These are phyloP conservation scores for Eristalinus aeneus DNA, from an alignment of 2,888 invertebrate genomes.

Conservation along the genomic window DNA sequence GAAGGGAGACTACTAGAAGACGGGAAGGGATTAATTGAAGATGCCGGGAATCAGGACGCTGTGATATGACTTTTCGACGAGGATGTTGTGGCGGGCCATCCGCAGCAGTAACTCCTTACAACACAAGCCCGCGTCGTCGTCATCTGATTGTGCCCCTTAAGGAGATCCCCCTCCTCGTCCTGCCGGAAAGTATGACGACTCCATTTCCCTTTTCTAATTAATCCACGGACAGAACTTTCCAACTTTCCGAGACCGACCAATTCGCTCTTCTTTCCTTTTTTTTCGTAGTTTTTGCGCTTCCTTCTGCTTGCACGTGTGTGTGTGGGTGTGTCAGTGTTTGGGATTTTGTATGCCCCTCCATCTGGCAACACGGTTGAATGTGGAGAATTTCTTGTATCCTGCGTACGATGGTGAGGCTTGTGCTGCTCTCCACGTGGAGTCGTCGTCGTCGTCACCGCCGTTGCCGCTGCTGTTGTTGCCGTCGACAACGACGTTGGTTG, in stretches of 20 bases:
- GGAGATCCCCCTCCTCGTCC: not conserved
- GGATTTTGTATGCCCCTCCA: not conserved
- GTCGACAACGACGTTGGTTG: not conserved
- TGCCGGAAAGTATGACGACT: slow-evolving; percentile 55
- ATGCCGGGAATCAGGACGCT: not conserved
- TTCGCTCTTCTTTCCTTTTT: not conserved
- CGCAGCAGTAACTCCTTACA: not conserved
- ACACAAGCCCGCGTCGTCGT: not conserved
- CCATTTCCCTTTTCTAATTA: slow-evolving; percentile 67
- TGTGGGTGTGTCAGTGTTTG: not conserved
- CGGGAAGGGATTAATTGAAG: slow-evolving; percentile 42
- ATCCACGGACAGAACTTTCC: slow-evolving; percentile 40
- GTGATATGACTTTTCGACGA: slow-evolving; percentile 38
- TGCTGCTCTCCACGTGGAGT: slow-evolving; percentile 67
- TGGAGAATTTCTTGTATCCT: slow-evolving; percentile 48
- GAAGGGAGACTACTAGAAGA: not conserved
- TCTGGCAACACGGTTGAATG: slow-evolving; percentile 18
- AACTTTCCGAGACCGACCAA: slow-evolving; percentile 33
- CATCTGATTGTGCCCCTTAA: not conserved
- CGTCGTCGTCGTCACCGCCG: slow-evolving; percentile 9
- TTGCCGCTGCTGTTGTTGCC: not conserved
- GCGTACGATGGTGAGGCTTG: slow-evolving; percentile 17
- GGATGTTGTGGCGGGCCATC: slow-evolving; percentile 18
- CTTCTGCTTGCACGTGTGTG: not conserved
- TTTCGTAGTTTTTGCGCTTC: not conserved